These are phyloP conservation scores for Theretra japonica DNA, from an alignment of 2,888 invertebrate genomes.

Conservation along the genomic window DNA sequence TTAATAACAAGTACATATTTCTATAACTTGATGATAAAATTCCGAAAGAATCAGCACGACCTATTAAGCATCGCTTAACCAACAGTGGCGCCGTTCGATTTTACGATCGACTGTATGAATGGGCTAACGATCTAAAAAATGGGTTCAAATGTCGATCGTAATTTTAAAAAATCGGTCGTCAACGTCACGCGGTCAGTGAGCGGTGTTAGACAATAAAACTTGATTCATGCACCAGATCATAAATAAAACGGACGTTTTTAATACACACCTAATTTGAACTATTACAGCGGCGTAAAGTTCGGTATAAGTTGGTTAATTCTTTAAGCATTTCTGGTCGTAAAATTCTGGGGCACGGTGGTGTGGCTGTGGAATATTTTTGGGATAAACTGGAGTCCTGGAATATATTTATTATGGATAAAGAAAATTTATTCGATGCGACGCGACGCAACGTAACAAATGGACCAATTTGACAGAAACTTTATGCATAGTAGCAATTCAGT, in stretches of 20 bases:
- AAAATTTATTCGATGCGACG: neutral
- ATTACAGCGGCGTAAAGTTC: slow-evolving; percentile 62
- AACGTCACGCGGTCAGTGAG: slow-evolving; percentile 66
- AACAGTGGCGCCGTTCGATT: slow-evolving; percentile 36
- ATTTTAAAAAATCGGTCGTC: slow-evolving; percentile 65
- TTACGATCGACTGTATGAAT: slow-evolving; percentile 61
- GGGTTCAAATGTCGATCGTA: slow-evolving; percentile 71
- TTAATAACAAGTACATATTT: too few species aligned
- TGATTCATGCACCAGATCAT: slow-evolving; percentile 69
- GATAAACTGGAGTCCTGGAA: too few species aligned
- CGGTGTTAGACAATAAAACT: slow-evolving; percentile 71
- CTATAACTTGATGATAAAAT: too few species aligned
- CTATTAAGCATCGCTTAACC: neutral
- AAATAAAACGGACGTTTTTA: slow-evolving; percentile 76
- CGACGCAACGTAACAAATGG: neutral
- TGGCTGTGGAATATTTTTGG: neutral
- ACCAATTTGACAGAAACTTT: too few species aligned
- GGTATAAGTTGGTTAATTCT: slow-evolving; percentile 7
- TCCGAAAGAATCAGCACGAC: too few species aligned
- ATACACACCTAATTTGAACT: slow-evolving; percentile 77
- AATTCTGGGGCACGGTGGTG: neutral
- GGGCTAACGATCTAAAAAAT: slow-evolving; percentile 66
- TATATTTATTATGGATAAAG: neutral
- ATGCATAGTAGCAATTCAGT: too few species aligned
- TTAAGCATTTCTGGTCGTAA: slow-evolving; percentile 8